Conservation (phyloP, 2,888 invertebrate genomes). For the Dicycla oo region DNA sequence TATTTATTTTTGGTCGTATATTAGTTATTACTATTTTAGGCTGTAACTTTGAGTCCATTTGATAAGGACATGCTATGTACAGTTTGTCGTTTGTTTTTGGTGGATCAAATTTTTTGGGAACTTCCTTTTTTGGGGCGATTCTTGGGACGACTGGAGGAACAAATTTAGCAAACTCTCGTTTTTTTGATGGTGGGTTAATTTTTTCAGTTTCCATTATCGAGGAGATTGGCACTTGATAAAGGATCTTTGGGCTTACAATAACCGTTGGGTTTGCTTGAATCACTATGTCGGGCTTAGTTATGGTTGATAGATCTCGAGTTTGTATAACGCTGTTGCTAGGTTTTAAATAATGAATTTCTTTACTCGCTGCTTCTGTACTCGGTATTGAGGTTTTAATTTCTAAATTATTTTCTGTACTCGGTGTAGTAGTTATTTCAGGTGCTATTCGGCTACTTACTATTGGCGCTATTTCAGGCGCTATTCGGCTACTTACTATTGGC, state of each 20-base stretch:
- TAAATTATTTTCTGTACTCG: slow-evolving; percentile 53
- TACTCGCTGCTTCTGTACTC: slow-evolving; percentile 66
- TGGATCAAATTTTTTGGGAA: slow-evolving; percentile 73
- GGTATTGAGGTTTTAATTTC: slow-evolving; percentile 66
- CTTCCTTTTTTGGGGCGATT: slow-evolving; percentile 71
- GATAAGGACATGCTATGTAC: slow-evolving; percentile 82
- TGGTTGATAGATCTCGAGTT: slow-evolving; percentile 73
- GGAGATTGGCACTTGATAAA: slow-evolving; percentile 83
- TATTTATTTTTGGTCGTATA: slow-evolving; percentile 75
- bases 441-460: slow-evolving; percentile 77
- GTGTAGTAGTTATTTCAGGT: slow-evolving; percentile 64
- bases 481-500: slow-evolving; percentile 76
- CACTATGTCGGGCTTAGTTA: slow-evolving; percentile 77
- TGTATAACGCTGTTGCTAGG: slow-evolving; percentile 79
- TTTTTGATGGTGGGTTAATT: slow-evolving; percentile 72
- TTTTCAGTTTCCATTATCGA: slow-evolving; percentile 80
- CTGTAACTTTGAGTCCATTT: slow-evolving; percentile 82
- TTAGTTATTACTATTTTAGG: slow-evolving; percentile 85
- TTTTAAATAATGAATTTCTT: slow-evolving; percentile 81
- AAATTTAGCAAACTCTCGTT: slow-evolving; percentile 75
- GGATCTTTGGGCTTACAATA: slow-evolving; percentile 82
- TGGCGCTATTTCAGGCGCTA: slow-evolving; percentile 67
- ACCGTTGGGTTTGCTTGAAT: slow-evolving; percentile 80
- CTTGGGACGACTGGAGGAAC: slow-evolving; percentile 64
- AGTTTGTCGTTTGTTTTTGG: slow-evolving; percentile 80